Conservation (phyloP, 2,113 vertebrate species). For the Terrapene triunguis region DNA sequence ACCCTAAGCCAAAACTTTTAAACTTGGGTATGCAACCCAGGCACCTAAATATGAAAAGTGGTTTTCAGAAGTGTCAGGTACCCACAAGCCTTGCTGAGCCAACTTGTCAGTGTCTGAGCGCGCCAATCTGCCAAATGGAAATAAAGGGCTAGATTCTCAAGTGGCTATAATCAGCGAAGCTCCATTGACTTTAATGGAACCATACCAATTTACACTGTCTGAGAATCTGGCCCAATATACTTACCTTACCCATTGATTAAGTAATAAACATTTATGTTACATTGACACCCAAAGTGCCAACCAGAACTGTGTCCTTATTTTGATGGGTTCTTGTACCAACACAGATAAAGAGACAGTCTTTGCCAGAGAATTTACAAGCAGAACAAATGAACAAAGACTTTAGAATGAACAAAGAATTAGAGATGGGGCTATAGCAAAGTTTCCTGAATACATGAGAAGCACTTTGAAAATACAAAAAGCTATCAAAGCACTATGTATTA, state of each 20-base stretch:
- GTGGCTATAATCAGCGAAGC: not conserved
- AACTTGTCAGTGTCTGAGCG: accelerated
- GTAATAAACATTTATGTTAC: not conserved
- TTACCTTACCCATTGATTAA: not conserved
- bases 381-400: not conserved
- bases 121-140: not conserved
- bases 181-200: not conserved
- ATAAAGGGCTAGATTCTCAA: not conserved
- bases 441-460: not conserved
- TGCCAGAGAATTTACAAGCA: not conserved
- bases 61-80: not conserved
- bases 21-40: not conserved
- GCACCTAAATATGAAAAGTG: not conserved
- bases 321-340: not conserved
- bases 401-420: not conserved
- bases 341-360: not conserved
- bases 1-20: not conserved
- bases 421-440: not conserved
- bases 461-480: not conserved
- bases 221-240: not conserved
- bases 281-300: not conserved
- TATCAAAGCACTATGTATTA: not conserved
- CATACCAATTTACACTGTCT: not conserved
- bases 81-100: not conserved
- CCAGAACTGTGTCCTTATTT: not conserved